Percentiles rank a stretch among this genome's conserved stretches.
Evolutionary conservation across 2,113 vertebrate species (phyloP).

Genomic region (rat (Rattus norvegicus)): GRCr8 NC_086027.1:98602001-98602500

Average conservation of each 20-base stretch:
- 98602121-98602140: not conserved
- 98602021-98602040: not conserved
- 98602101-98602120: not conserved
- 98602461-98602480: not conserved
- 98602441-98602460: not conserved
- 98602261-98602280: rapidly evolving
- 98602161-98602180: rapidly evolving
- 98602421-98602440: not conserved
- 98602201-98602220: not conserved
- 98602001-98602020: not conserved
- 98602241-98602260: not conserved
- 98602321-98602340: not conserved
- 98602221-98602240: not conserved
- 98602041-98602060: not conserved
- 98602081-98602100: not conserved
- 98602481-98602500: not conserved
- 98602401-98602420: not conserved
- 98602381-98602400: rapidly evolving
- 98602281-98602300: not conserved
- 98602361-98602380: rapidly evolving
- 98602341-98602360: too few species aligned
- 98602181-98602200: not conserved
- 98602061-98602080: rapidly evolving
- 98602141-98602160: not conserved
- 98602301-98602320: not conserved